Percentiles rank a stretch among this genome's conserved stretches.
Conservation (phyloP, 2,113 vertebrate genomes). For the Ascaphus truei region DNA sequence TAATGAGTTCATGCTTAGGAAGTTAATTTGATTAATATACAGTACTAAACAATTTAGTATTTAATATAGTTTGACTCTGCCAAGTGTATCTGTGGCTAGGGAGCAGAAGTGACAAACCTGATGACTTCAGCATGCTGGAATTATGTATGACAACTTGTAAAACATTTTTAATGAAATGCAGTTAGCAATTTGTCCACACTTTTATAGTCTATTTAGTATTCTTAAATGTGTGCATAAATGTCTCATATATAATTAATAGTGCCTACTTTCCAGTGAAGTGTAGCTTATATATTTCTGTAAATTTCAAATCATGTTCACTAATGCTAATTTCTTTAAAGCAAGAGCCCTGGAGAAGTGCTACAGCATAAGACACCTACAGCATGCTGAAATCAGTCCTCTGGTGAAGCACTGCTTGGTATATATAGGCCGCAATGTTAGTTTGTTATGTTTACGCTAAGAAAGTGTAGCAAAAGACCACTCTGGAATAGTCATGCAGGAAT, state of each 20-base stretch:
- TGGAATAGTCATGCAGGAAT: no score
- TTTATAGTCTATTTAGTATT: constrained; percentile 30
- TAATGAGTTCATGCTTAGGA: not conserved
- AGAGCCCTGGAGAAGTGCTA: no score
- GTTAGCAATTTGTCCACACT: constrained; percentile 29
- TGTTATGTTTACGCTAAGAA: no score
- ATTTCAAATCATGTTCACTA: constrained; percentile 16
- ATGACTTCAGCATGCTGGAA: not conserved
- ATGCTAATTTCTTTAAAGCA: constrained; percentile 7
- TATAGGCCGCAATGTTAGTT: no score
- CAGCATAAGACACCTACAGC: no score
- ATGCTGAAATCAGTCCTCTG: no score
- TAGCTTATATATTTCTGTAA: constrained; percentile 12
- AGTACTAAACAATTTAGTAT: not conserved
- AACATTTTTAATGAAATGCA: constrained; percentile 21
- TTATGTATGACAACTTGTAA: constrained; percentile 29
- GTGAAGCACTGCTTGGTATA: no score
- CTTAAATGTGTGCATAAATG: constrained; percentile 12
- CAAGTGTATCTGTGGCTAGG: not conserved
- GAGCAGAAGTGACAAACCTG: not conserved
- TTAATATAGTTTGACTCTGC: not conserved
- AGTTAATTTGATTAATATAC: not conserved
- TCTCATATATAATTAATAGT: constrained; percentile 33
- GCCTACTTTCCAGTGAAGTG: constrained; percentile 7
- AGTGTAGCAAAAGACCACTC: no score